Conservation (phyloP, 2,797 vertebrate species). For the Pipistrellus kuhlii region DNA sequence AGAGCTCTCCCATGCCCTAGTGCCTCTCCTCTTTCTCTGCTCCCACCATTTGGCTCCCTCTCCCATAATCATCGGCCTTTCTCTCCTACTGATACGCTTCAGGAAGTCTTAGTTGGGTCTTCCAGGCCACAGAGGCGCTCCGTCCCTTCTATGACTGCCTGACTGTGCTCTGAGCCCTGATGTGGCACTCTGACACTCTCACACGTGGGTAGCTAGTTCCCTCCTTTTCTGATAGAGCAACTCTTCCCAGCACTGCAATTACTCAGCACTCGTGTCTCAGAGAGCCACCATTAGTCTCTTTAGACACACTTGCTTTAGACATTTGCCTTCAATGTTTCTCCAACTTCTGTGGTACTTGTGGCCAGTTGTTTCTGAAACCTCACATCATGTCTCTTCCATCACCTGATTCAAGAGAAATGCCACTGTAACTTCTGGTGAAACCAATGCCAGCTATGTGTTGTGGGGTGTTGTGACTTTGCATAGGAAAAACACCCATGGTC, state of each 20-base stretch:
- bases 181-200: not conserved
- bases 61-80: not conserved
- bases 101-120: not conserved
- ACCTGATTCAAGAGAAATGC: not conserved
- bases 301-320: not conserved
- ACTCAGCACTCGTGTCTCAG: not conserved
- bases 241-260: fast-evolving
- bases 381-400: not conserved
- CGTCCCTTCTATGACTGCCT: not conserved
- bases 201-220: not conserved
- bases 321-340: not conserved
- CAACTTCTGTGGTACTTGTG: not conserved
- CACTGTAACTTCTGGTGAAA: not conserved
- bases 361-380: not conserved
- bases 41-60: not conserved
- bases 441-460: not conserved
- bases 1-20: not conserved
- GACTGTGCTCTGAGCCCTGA: not conserved
- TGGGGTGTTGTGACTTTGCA: not conserved
- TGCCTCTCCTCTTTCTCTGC: not conserved
- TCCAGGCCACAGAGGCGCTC: not conserved
- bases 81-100: not conserved
- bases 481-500: not conserved
- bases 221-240: not conserved
- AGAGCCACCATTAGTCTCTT: not conserved